Evolutionary conservation across 2,888 invertebrate genomes (phyloP).

Genomic region (Rutpela maculata): DNA sequence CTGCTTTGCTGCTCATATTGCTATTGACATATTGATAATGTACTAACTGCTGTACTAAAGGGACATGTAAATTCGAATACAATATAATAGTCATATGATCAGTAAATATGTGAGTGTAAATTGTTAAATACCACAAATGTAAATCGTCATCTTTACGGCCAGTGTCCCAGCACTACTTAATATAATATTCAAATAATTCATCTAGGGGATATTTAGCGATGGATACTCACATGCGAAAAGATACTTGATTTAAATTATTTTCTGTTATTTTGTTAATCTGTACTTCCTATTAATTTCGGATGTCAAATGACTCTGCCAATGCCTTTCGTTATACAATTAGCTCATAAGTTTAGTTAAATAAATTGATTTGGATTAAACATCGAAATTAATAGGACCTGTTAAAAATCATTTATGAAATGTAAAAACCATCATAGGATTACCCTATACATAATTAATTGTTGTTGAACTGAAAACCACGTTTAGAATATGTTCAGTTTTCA

Average conservation of each 20-base stretch:
- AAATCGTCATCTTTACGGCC: constrained; percentile 47
- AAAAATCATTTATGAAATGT: constrained; percentile 43
- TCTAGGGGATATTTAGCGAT: constrained; percentile 45
- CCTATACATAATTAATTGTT: constrained; percentile 50
- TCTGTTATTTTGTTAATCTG: constrained; percentile 45
- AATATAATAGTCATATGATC: constrained; percentile 60
- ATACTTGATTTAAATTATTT: constrained; percentile 57
- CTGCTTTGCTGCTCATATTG: constrained; percentile 70
- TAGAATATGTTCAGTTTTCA: constrained; percentile 59
- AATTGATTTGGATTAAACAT: constrained; percentile 46
- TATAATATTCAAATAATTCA: constrained; percentile 47
- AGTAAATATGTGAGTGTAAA: constrained; percentile 53
- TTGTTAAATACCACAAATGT: constrained; percentile 46
- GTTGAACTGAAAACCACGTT: constrained; percentile 55
- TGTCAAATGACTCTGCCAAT: constrained; percentile 28
- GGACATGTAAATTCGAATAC: constrained; percentile 25
- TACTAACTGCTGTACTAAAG: constrained; percentile 11
- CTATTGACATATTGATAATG: constrained; percentile 49
- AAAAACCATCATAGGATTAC: constrained; percentile 42
- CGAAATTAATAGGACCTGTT: constrained; percentile 41
- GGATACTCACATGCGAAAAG: constrained; percentile 46
- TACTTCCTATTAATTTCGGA: constrained; percentile 53
- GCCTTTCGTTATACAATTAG: constrained; percentile 23
- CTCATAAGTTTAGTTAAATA: constrained; percentile 22
- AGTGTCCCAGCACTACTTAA: constrained; percentile 66